phyloP scores from a whole-genome alignment of 2,113 vertebrate species.

The Girardinichthys multiradiatus region DNA sequence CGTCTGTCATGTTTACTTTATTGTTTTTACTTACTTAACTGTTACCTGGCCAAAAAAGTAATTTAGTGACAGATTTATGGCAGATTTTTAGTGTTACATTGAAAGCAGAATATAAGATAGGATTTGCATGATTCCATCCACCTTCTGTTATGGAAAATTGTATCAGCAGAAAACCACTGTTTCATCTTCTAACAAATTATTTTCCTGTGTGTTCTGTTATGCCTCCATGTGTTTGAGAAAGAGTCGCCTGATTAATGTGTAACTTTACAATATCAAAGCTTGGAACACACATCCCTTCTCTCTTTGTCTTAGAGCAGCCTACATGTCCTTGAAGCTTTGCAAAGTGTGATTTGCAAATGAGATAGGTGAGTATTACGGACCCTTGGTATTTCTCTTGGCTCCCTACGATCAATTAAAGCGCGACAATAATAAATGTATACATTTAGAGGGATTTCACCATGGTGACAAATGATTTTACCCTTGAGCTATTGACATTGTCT shows the following conservation, averaged over 20 bases:
- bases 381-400: constrained; percentile 81
- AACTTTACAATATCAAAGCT: constrained; percentile 38
- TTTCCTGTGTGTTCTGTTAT: not conserved
- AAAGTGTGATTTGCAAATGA: constrained; percentile 82
- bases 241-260: constrained; percentile 48
- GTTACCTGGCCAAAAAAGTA: too few species aligned
- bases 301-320: constrained; percentile 58
- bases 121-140: not conserved
- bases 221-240: not conserved
- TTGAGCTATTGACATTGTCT: constrained; percentile 85
- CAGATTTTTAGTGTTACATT: too few species aligned
- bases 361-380: constrained; percentile 77
- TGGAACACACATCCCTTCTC: constrained; percentile 40
- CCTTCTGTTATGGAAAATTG: not conserved
- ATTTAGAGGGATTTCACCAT: constrained; percentile 79
- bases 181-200: not conserved
- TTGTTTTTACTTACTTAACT: too few species aligned
- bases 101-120: not conserved
- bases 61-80: too few species aligned
- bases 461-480: constrained; percentile 85
- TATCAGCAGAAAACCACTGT: not conserved
- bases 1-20: too few species aligned
- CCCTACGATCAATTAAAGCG: constrained; percentile 80
- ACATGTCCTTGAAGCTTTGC: constrained; percentile 76
- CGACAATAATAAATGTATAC: constrained; percentile 86